These are phyloP conservation scores for Zeus faber DNA, from an alignment of 2,113 vertebrate species.

Conservation along the genomic window DNA sequence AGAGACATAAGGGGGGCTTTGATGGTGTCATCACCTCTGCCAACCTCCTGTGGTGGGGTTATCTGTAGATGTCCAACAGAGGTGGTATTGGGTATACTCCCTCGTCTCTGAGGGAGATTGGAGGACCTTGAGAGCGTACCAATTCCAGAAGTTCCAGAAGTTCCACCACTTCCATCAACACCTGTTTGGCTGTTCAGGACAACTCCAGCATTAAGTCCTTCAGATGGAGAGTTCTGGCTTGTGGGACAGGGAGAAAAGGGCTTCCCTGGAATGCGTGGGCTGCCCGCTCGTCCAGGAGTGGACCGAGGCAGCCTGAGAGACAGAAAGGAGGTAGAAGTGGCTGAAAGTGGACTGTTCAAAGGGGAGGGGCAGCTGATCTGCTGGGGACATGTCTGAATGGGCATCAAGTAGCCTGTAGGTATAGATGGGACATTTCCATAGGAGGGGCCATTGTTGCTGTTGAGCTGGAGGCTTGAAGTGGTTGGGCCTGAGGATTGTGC, in stretches of 20 bases:
- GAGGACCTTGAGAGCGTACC: conserved; percentile 82
- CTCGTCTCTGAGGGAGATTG: conserved; percentile 77
- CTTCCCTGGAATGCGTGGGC: conserved; percentile 79
- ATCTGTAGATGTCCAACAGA: conserved; percentile 70
- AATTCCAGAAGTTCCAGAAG: conserved; percentile 61
- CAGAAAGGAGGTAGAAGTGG: conserved; percentile 87
- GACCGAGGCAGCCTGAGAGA: conserved; percentile 86
- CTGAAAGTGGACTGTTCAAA: conserved; percentile 82
- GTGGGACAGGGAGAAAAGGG: conserved; percentile 90
- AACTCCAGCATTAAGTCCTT: conserved; percentile 72
- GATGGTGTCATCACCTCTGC: conserved; percentile 36
- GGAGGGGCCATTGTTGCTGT: conserved; percentile 73
- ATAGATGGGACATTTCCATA: conserved; percentile 56
- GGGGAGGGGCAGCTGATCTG: conserved; percentile 78
- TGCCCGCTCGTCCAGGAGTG: conserved; percentile 79
- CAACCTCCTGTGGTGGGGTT: conserved; percentile 63
- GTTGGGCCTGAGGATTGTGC: too few species aligned
- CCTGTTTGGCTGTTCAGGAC: conserved; percentile 82
- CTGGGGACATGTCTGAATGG: conserved; percentile 64
- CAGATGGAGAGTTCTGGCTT: too few species aligned
- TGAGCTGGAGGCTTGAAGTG: conserved; percentile 73
- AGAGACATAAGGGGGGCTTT: conserved; percentile 69
- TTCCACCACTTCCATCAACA: conserved; percentile 59
- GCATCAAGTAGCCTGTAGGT: conserved; percentile 66
- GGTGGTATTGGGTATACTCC: conserved; percentile 60